phyloP scores from a whole-genome alignment of 2,113 vertebrate genomes.

The Corydoras maculifer region DNA sequence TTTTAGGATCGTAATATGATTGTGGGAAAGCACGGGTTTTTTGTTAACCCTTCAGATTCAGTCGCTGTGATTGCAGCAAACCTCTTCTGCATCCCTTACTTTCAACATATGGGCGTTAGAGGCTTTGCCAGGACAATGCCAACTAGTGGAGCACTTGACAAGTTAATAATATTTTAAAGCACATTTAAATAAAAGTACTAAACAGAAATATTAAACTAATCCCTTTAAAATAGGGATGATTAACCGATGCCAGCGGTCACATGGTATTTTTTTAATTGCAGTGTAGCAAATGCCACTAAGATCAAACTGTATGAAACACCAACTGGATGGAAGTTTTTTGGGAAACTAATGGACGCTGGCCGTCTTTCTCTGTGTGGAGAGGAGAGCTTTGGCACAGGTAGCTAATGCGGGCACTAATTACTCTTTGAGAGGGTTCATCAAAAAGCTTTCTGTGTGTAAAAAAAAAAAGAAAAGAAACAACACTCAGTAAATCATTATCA shows the following conservation, averaged over 20 bases:
- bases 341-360: constrained; percentile 93
- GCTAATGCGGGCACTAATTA: constrained; percentile 39
- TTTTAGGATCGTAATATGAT: constrained; percentile 92
- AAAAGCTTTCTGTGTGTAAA: too few species aligned
- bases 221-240: too few species aligned
- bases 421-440: background rate
- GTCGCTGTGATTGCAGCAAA: constrained; percentile 94
- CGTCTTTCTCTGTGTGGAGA: constrained; percentile 92
- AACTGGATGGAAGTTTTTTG: constrained; percentile 95
- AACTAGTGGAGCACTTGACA: constrained; percentile 87
- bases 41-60: constrained; percentile 89
- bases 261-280: constrained; percentile 43
- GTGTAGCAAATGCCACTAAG: constrained; percentile 91
- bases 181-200: too few species aligned
- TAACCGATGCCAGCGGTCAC: background rate
- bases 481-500: too few species aligned
- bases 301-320: constrained; percentile 94
- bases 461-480: too few species aligned
- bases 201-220: too few species aligned
- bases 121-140: constrained; percentile 96
- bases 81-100: constrained; percentile 93
- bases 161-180: constrained; percentile 58
- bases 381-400: constrained; percentile 95
- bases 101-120: constrained; percentile 88
- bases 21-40: constrained; percentile 88